phyloP scores from a whole-genome alignment of 2,888 invertebrate genomes.

The Mystacides longicornis region DNA sequence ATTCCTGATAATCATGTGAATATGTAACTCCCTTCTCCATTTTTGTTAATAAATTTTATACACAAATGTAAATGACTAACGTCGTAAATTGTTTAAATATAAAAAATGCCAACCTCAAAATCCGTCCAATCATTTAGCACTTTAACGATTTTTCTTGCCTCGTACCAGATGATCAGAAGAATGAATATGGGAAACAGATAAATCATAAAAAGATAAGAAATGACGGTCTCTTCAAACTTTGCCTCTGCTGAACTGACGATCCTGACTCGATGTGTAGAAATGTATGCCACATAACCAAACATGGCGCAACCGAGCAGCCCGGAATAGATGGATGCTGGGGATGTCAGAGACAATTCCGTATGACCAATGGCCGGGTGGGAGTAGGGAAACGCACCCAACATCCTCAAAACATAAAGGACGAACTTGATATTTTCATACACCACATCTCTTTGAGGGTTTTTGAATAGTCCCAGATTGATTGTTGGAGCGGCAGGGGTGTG shows the following conservation, averaged over 20 bases:
- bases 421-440: conserved; percentile 45
- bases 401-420: conserved; percentile 39
- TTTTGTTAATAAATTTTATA: too few species aligned
- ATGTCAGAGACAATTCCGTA: conserved; percentile 43
- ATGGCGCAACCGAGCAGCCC: conserved; percentile 43
- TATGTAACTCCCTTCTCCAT: too few species aligned
- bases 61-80: too few species aligned
- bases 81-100: too few species aligned
- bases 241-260: conserved; percentile 55
- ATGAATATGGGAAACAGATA: conserved; percentile 59
- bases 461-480: background rate
- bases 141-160: conserved; percentile 54
- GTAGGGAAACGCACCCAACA: conserved; percentile 58
- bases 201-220: conserved; percentile 66
- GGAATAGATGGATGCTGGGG: conserved; percentile 54
- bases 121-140: conserved; percentile 59
- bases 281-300: conserved; percentile 51
- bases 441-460: conserved; percentile 32
- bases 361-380: conserved; percentile 44
- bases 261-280: conserved; percentile 55
- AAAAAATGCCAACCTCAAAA: conserved; percentile 50
- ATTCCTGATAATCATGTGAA: too few species aligned
- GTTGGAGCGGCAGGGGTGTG: background rate
- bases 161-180: conserved; percentile 60
- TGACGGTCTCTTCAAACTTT: conserved; percentile 67